Percentiles rank a stretch among this genome's conserved stretches.
Evolutionary conservation across 2,797 vertebrate species (phyloP).

Genomic region (Merluccius polli): DNA sequence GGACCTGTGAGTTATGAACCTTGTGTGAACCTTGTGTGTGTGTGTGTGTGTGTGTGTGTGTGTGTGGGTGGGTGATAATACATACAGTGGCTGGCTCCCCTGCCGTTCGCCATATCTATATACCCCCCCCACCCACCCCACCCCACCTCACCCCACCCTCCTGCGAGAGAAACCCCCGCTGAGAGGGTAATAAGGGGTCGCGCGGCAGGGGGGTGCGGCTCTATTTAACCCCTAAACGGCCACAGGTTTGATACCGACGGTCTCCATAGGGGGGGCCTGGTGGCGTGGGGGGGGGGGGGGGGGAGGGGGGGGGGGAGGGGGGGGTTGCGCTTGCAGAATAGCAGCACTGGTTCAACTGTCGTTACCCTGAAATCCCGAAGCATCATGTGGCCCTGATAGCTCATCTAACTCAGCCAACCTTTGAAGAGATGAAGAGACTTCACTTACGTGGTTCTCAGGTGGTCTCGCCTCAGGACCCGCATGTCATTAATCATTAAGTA

Average conservation of each 20-base stretch:
- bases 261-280: neutral
- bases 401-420: too few species aligned
- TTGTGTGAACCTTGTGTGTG: too few species aligned
- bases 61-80: conserved; percentile 11
- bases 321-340: too few species aligned
- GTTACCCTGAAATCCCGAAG: too few species aligned
- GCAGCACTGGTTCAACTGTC: too few species aligned
- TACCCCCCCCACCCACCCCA: neutral
- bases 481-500: too few species aligned
- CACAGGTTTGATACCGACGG: neutral
- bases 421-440: too few species aligned
- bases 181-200: conserved; percentile 15
- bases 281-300: too few species aligned
- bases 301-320: too few species aligned
- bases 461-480: too few species aligned
- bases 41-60: neutral
- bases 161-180: conserved; percentile 4
- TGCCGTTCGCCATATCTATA: neutral
- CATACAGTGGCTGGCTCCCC: neutral
- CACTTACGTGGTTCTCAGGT: too few species aligned
- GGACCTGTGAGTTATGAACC: neutral
- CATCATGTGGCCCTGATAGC: too few species aligned
- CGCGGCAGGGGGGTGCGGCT: neutral
- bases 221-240: conserved; percentile 4
- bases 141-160: neutral